Base-by-base conservation (phyloP, 2,888 invertebrate genomes). In the Hipparchia sbordonii region DNA sequence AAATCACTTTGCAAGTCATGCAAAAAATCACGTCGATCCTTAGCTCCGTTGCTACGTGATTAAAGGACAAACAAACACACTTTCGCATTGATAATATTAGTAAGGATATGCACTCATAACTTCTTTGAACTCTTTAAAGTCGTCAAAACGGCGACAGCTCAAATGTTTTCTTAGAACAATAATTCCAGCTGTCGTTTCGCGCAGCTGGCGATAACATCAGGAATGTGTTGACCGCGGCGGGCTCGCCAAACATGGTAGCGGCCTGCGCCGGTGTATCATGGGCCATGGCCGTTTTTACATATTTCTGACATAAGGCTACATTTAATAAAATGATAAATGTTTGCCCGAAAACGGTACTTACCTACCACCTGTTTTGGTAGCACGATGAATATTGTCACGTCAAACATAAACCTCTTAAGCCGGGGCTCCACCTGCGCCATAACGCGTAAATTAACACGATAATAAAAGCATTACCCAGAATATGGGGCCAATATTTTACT, bases 291-390 rank as follows among this genome's bases (percentile, higher is more conserved):
- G 39, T 33, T 39, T 60, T 60, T 60, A 60, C 59, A 39, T 60
- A 60, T 60, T 60, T 60, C 59, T 60, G 39, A 60, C 59, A 60
- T 60, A 39, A 60, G 59, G 39, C 6, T 39, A 60, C 59, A 60
- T 12, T 12, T 6, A 39, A 60, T 9, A 39, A 39, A 60, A 60
- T 60, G 39, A 60, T 57, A 57, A 57, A 57, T 12, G 10, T 60
- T 60, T 60, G 23, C 59, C 59, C 59, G 10, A 39, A 60, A 60
- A 60, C 33, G 59, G 59, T 57, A 39, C 10, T 10, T 10, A 33
- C 23, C 39, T 10, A 33, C 23, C 33, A 33, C 5, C 59, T 33
- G 59, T 59, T 59, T 33, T 33, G 23, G 13, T 52, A 12, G 13
- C 7, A 23, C 57, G 13, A 57, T 23, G 39, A 39, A 39, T 39